These are phyloP conservation scores for Harlomillsia oculata DNA, from an alignment of 1,140 invertebrate species.

Conservation along the genomic window DNA sequence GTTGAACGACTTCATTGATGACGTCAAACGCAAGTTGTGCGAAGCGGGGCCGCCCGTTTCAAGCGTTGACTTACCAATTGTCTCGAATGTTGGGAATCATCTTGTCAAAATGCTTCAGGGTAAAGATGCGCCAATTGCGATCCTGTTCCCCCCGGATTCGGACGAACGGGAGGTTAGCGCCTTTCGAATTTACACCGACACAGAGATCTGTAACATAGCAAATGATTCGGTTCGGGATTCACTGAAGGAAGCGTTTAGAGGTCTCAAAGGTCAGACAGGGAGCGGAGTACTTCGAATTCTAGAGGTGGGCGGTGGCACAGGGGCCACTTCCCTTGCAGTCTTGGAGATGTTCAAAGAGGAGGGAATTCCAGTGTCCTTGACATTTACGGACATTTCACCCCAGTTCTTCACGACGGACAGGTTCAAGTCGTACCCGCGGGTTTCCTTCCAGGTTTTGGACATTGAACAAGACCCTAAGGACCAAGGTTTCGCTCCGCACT, in stretches of 20 bases:
- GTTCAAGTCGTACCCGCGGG: background rate
- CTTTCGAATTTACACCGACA: background rate
- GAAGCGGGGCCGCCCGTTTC: too few species aligned
- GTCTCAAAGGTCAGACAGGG: background rate
- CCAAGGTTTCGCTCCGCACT: constrained; percentile 15
- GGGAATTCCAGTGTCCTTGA: constrained; percentile 1
- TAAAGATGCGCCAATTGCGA: background rate
- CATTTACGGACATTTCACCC: constrained; percentile 16
- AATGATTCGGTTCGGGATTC: background rate
- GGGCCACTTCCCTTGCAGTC: background rate
- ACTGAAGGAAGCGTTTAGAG: background rate
- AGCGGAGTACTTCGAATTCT: background rate
- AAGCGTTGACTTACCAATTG: too few species aligned
- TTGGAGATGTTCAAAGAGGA: background rate
- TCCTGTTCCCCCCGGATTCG: constrained; percentile 6
- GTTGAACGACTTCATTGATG: too few species aligned
- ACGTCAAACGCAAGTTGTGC: too few species aligned
- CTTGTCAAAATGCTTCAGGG: background rate
- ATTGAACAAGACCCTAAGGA: constrained; percentile 14
- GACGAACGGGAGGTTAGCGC: background rate
- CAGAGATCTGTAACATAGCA: background rate
- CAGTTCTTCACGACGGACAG: background rate
- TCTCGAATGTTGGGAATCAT: too few species aligned
- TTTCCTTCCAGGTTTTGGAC: constrained; percentile 8
- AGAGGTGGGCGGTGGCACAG: constrained; percentile 15